phyloP scores from a whole-genome alignment of 2,888 invertebrate species.

The Mamestra brassicae region DNA sequence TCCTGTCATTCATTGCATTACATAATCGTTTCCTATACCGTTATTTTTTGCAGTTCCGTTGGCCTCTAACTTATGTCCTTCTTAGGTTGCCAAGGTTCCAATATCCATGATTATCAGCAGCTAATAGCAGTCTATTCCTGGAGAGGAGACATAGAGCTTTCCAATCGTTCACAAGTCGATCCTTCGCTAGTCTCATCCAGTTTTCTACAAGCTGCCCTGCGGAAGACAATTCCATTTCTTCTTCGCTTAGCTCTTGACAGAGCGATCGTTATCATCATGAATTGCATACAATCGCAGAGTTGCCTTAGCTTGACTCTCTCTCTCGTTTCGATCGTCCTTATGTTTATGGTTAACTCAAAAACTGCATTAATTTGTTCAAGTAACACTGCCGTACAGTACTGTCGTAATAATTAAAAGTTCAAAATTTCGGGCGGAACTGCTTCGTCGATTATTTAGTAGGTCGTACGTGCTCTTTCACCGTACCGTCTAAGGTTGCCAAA shows the following conservation, averaged over 20 bases:
- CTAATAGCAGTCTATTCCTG: background rate
- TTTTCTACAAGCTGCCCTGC: background rate
- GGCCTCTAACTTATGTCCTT: background rate
- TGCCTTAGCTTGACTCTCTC: background rate
- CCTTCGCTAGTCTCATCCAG: background rate
- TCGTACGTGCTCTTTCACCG: slow-evolving; percentile 69
- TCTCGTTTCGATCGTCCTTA: background rate
- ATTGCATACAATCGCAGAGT: background rate
- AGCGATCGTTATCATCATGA: background rate
- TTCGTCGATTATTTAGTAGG: slow-evolving; percentile 64
- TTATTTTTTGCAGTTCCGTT: slow-evolving; percentile 1
- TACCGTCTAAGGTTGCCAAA: slow-evolving; percentile 51
- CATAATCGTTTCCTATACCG: background rate
- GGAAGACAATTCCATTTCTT: background rate
- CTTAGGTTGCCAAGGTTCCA: background rate
- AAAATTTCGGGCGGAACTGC: slow-evolving; percentile 42
- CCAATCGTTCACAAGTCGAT: background rate
- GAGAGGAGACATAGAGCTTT: background rate
- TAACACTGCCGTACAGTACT: slow-evolving; percentile 22
- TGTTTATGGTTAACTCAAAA: background rate
- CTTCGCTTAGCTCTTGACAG: background rate
- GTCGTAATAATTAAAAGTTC: slow-evolving; percentile 54
- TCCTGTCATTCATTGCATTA: background rate
- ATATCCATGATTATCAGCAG: background rate
- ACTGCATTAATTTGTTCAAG: background rate